phyloP scores from a whole-genome alignment of 2,888 invertebrate genomes.

The Cantharis nigra region DNA sequence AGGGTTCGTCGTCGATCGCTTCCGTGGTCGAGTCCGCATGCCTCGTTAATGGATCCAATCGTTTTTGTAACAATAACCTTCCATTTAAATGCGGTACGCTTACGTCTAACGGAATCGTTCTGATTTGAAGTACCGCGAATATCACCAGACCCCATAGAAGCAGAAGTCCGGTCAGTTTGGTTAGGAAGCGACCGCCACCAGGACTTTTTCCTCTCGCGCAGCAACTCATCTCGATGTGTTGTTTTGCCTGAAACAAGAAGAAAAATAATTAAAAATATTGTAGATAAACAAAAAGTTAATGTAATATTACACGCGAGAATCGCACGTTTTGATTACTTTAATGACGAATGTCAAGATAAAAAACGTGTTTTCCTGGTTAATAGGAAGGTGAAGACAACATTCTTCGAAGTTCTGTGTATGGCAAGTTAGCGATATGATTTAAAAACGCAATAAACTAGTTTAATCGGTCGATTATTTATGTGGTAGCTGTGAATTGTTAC shows the following conservation, averaged over 20 bases:
- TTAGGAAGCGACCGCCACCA: conserved; percentile 55
- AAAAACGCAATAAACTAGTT: neutral
- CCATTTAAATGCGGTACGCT: conserved; percentile 55
- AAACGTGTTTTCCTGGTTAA: conserved; percentile 15
- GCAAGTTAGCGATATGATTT: neutral
- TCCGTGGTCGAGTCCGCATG: conserved; percentile 55
- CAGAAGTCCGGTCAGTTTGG: conserved; percentile 55
- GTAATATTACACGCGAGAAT: neutral
- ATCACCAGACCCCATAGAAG: conserved; percentile 58
- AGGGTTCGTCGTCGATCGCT: conserved; percentile 60
- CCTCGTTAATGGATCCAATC: conserved; percentile 51
- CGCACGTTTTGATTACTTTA: conserved; percentile 6
- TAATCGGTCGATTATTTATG: neutral
- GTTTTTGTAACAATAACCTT: conserved; percentile 60
- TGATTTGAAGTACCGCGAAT: conserved; percentile 54
- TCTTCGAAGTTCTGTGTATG: conserved; percentile 6
- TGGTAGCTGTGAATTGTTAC: neutral
- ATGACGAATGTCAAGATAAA: conserved; percentile 17
- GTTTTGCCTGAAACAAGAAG: conserved; percentile 14
- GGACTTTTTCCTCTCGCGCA: conserved; percentile 30
- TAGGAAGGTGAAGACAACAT: conserved; percentile 14
- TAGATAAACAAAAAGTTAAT: neutral
- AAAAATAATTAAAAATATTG: neutral
- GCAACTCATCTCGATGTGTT: conserved; percentile 28
- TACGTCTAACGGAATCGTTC: conserved; percentile 51